phyloP scores from a whole-genome alignment of 2,797 vertebrate species.

The Mus minutoides region DNA sequence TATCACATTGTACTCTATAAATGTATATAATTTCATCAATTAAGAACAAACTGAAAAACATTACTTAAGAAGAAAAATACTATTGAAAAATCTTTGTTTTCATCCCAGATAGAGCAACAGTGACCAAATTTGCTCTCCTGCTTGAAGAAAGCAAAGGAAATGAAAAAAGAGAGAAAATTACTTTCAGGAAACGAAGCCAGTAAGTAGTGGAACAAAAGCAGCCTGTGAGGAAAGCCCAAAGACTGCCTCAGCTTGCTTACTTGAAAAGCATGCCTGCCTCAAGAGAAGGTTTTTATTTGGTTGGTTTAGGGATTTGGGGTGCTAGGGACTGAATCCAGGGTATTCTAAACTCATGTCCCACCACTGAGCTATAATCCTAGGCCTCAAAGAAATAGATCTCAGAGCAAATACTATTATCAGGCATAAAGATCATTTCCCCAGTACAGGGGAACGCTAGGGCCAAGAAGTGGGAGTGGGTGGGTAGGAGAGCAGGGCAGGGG shows the following conservation, averaged over 20 bases:
- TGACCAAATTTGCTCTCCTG: not conserved
- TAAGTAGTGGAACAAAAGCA: not conserved
- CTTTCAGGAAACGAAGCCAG: slow-evolving; percentile 3
- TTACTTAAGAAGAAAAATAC: not conserved
- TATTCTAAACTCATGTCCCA: not conserved
- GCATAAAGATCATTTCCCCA: not conserved
- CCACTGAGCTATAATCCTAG: not conserved
- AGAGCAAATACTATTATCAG: not conserved
- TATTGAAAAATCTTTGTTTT: not conserved
- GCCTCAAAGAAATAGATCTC: not conserved
- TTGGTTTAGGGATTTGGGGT: not conserved
- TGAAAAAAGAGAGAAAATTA: not conserved
- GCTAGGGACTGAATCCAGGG: not conserved
- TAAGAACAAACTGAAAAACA: slow-evolving; percentile 28
- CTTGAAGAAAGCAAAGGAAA: not conserved
- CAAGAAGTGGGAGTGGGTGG: too few relatives aligned
- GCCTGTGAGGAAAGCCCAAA: not conserved
- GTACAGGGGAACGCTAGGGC: too few relatives aligned
- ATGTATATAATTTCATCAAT: not conserved
- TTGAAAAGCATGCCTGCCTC: not conserved
- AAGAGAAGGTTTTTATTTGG: not conserved
- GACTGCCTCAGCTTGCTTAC: not conserved
- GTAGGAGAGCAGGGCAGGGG: too few relatives aligned
- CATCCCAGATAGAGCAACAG: not conserved
- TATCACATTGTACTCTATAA: slow-evolving; percentile 4